Conservation (phyloP, 2,113 vertebrate genomes). For the Petroica traversi region DNA sequence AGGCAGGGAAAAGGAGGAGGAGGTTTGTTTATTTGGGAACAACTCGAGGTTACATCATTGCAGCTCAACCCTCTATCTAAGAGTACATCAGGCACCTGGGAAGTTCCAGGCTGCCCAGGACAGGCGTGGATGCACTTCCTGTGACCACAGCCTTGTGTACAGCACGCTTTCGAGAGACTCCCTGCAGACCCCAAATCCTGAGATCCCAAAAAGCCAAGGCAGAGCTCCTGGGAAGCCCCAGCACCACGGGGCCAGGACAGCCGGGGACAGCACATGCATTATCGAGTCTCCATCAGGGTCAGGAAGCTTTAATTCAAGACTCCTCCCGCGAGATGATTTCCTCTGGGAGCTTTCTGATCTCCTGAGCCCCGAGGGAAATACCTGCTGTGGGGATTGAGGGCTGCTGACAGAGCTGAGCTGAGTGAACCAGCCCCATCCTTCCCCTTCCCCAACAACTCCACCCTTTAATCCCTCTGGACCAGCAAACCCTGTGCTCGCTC, state of each 20-base stretch:
- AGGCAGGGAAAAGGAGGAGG: background rate
- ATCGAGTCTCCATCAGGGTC: background rate
- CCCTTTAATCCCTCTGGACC: background rate
- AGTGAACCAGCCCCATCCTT: background rate
- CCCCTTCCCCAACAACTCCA: background rate
- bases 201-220: background rate
- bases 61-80: background rate
- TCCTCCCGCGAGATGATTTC: background rate
- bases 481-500: background rate
- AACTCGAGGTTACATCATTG: background rate
- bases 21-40: background rate
- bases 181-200: background rate
- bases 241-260: background rate
- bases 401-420: background rate
- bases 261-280: accelerated
- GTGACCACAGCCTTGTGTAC: background rate
- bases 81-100: background rate
- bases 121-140: background rate
- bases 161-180: background rate
- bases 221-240: background rate
- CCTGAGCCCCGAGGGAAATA: background rate
- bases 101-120: background rate
- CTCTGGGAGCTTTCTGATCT: background rate
- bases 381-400: background rate
- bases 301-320: background rate